phyloP scores from a whole-genome alignment of 1,140 invertebrate species.

The Zaprionus tsacasi region DNA sequence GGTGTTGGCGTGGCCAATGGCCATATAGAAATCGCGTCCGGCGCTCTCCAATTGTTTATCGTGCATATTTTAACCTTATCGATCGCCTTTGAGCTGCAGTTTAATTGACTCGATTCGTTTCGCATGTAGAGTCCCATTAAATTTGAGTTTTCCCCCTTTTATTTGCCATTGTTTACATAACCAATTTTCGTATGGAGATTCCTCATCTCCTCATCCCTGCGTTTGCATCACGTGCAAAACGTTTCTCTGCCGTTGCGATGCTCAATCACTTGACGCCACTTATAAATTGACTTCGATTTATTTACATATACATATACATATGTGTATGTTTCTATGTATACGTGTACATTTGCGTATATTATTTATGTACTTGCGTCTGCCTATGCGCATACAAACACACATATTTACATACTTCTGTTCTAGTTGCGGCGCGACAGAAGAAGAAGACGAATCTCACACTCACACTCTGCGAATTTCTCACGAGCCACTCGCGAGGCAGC shows the following conservation, averaged over 20 bases:
- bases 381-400: neutral
- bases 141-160: neutral
- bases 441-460: constrained; percentile 30
- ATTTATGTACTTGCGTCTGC: neutral
- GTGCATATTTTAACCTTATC: constrained; percentile 12
- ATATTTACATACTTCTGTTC: constrained; percentile 43
- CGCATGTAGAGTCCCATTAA: neutral
- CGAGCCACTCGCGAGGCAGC: constrained; percentile 42
- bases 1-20: neutral
- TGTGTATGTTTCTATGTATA: neutral
- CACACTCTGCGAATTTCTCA: constrained; percentile 34
- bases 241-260: neutral
- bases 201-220: neutral
- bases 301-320: constrained; percentile 7
- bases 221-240: neutral
- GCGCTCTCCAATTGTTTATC: constrained; percentile 1
- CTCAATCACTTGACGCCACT: constrained; percentile 28
- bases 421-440: constrained; percentile 12
- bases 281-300: constrained; percentile 67
- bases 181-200: constrained; percentile 47
- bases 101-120: constrained; percentile 1
- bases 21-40: neutral
- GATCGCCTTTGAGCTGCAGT: constrained; percentile 12
- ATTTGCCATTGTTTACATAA: constrained; percentile 65
- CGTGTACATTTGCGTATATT: neutral